Percentiles rank a stretch among this genome's conserved stretches.
Conservation (phyloP, 1,140 invertebrate species). For the Drosophila nannoptera region DNA sequence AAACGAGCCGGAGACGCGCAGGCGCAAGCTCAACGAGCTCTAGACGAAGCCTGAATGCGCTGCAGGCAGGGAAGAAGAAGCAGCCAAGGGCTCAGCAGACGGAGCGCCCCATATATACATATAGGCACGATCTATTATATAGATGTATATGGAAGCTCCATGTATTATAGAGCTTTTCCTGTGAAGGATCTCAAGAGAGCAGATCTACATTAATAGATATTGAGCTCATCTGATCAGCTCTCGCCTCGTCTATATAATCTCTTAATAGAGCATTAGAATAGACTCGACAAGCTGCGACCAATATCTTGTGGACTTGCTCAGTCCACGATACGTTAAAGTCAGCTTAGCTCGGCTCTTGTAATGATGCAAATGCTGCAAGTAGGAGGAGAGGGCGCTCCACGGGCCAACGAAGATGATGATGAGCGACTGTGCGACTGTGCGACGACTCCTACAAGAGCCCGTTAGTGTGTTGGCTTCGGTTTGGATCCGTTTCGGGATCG, state of each 20-base stretch:
- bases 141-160: no score
- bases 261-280: neutral
- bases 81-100: no score
- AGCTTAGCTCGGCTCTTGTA: slow-evolving; percentile 34
- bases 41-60: slow-evolving; percentile 7
- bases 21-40: slow-evolving; percentile 11
- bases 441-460: slow-evolving; percentile 60
- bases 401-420: slow-evolving; percentile 46
- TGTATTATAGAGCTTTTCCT: no score
- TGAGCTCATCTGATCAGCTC: no score
- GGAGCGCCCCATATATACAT: no score
- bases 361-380: slow-evolving; percentile 63
- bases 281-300: neutral
- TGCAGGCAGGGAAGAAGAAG: neutral
- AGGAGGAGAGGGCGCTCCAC: slow-evolving; percentile 10
- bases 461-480: slow-evolving; percentile 45
- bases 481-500: slow-evolving; percentile 17
- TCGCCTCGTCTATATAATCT: neutral
- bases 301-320: slow-evolving; percentile 10
- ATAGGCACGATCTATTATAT: no score
- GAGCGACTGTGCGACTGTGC: slow-evolving; percentile 36
- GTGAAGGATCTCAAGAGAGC: no score
- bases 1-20: slow-evolving; percentile 38
- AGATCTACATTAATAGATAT: no score
- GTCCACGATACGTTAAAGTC: slow-evolving; percentile 21